Conservation (phyloP, 2,888 invertebrate species). For the Catocala sponsa region DNA sequence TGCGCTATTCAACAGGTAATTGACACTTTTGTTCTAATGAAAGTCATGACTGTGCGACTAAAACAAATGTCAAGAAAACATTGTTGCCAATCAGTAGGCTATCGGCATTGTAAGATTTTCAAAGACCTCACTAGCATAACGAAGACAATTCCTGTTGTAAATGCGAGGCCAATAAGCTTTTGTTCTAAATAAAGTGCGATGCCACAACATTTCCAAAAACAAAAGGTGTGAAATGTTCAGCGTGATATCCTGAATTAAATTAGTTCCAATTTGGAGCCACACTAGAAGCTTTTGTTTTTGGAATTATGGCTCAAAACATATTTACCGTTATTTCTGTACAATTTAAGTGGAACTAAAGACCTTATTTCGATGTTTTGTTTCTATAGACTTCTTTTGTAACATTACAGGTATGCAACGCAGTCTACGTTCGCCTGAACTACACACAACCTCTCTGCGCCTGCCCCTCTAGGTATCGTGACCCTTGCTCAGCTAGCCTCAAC, state of each 20-base stretch:
- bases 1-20: conserved; percentile 96
- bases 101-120: conserved; percentile 20
- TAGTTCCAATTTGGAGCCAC: conserved; percentile 4
- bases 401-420: conserved; percentile 95
- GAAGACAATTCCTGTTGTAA: conserved; percentile 20
- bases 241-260: conserved; percentile 7
- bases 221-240: conserved; percentile 6
- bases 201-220: conserved; percentile 12
- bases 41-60: conserved; percentile 32
- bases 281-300: not conserved
- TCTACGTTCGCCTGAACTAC: conserved; percentile 96
- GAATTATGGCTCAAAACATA: not conserved
- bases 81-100: conserved; percentile 28
- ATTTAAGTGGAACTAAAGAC: no score
- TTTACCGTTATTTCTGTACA: no score
- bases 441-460: conserved; percentile 97
- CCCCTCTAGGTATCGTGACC: conserved; percentile 95
- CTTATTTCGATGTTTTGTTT: not conserved
- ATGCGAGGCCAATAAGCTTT: conserved; percentile 32
- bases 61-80: conserved; percentile 36
- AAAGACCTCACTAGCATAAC: conserved; percentile 23
- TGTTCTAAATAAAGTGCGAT: conserved; percentile 33
- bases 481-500: conserved; percentile 96
- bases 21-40: conserved; percentile 52
- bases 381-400: conserved; percentile 9